A percentile compares a stretch with the other conserved stretches of the same genome.
phyloP scores from a whole-genome alignment of 2,113 vertebrate species.

The Albula goreensis region DNA sequence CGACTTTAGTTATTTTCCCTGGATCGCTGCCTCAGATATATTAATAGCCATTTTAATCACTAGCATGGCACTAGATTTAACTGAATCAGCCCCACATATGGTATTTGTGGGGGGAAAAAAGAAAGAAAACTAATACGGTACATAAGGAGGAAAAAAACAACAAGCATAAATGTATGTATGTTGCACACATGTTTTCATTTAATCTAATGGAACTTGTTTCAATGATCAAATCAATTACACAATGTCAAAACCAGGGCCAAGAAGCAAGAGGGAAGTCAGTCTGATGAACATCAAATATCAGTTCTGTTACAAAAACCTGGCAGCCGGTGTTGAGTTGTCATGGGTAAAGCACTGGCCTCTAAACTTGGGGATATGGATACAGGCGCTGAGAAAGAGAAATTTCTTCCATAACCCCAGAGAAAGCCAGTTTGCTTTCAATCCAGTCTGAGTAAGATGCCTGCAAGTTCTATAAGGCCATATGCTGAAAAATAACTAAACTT shows the following conservation, averaged over 20 bases:
- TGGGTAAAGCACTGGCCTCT: neutral
- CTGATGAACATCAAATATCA: constrained; percentile 18
- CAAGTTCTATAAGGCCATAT: neutral
- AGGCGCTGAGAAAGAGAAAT: neutral
- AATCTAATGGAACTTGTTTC: constrained; percentile 46
- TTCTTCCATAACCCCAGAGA: neutral
- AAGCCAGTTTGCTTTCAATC: neutral
- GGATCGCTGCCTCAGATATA: constrained; percentile 68
- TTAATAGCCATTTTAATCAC: constrained; percentile 73
- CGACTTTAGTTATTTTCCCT: constrained; percentile 67
- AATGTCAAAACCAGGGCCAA: constrained; percentile 34
- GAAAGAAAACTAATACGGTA: constrained; percentile 37
- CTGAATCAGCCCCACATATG: constrained; percentile 66
- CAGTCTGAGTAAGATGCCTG: neutral
- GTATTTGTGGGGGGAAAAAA: constrained; percentile 40
- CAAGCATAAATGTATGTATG: constrained; percentile 32
- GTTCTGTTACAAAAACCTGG: constrained; percentile 21
- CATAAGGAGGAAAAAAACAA: constrained; percentile 8
- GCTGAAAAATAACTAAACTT: neutral
- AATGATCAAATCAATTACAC: constrained; percentile 50
- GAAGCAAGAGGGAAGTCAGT: constrained; percentile 22
- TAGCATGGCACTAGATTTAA: constrained; percentile 53
- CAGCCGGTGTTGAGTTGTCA: neutral
- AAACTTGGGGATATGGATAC: neutral
- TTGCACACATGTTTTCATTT: constrained; percentile 49